Evolutionary conservation across 2,797 vertebrate species (phyloP), one percentile per base, ranked within the genome.

Genomic region (Rhabdomys pumilio): DNA sequence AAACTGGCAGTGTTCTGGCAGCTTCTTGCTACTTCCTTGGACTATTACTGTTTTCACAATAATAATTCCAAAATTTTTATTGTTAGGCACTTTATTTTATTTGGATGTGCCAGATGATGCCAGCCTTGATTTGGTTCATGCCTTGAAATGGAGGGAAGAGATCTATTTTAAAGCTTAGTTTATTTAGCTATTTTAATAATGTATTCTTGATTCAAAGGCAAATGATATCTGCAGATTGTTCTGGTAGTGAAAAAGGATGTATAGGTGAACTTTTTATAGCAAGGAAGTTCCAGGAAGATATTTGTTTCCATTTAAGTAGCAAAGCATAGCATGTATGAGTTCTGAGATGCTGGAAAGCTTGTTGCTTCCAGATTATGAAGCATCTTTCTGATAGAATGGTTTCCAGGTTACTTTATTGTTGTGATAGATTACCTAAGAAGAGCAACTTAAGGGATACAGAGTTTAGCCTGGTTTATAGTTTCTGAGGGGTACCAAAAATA

Each of bases 41-140:
- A 67, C 13, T 76, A 57, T 85, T 81, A 72, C 9, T 44, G 76
- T 87, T 89, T 95, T 75, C 76, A 57, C 67, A 34, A 90, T 76
- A 55, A 26, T 91, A 63, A 91, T 69, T 34, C n/a, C n/a, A 76
- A 73, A 85, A 34, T 67, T 93, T 95, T 57, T 75, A 81, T 91
- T 90, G 91, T 41, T 91, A 24, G 79, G 6, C 41, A 41, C 19
- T 2, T 22, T 22, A 0, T 89, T 84, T 41, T 87, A 83, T 81
- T 87, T 41, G 75, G 11, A 72, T 87, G 38, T 90, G 12, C 29
- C 50, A 80, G 61, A n/a, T 34, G 3, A 22, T 85, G 41, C 20
- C 38, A 92, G 11, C 53, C 20, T 65, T 83, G 44, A 91, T 83
- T 85, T 92, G 91, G 81, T 41, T 95, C n/a, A 50, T 61, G 53